These are phyloP conservation scores for Xenentodon cancila DNA, from an alignment of 2,797 vertebrate species.

Conservation along the genomic window DNA sequence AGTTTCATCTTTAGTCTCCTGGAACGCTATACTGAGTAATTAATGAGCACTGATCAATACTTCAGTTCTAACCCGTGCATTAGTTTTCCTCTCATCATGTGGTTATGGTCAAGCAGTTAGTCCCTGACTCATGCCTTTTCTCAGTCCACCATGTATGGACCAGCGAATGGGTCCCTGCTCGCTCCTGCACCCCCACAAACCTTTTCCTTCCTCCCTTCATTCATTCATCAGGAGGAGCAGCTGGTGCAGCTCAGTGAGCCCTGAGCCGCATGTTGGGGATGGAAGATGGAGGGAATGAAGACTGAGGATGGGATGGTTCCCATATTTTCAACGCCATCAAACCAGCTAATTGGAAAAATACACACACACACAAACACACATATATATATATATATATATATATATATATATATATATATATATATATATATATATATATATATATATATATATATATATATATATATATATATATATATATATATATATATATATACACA, in stretches of 20 bases:
- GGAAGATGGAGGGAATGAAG: slow-evolving; percentile 26
- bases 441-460: too few relatives aligned
- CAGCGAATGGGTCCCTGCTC: slow-evolving; percentile 12
- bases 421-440: not conserved
- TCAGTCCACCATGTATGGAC: too few relatives aligned
- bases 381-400: too few relatives aligned
- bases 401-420: too few relatives aligned
- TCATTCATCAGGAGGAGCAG: slow-evolving; percentile 22
- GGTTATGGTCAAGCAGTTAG: not conserved
- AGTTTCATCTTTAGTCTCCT: too few relatives aligned
- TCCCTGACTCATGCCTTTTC: not conserved
- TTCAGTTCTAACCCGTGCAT: too few relatives aligned
- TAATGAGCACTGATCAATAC: too few relatives aligned
- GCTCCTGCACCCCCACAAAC: slow-evolving; percentile 2
- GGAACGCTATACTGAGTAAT: too few relatives aligned
- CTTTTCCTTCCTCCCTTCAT: slow-evolving; percentile 1
- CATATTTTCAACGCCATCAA: not conserved
- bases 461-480: too few relatives aligned
- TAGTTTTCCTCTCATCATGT: too few relatives aligned
- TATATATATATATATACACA: too few relatives aligned
- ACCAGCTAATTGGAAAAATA: not conserved
- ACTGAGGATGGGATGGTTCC: not conserved
- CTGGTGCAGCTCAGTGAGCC: slow-evolving; percentile 70
- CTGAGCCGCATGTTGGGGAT: slow-evolving; percentile 29
- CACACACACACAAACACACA: too few relatives aligned